Evolutionary conservation across 2,888 invertebrate genomes (phyloP), one percentile per base, ranked within the genome.

Genomic region (Cerastis rubricosa): DNA sequence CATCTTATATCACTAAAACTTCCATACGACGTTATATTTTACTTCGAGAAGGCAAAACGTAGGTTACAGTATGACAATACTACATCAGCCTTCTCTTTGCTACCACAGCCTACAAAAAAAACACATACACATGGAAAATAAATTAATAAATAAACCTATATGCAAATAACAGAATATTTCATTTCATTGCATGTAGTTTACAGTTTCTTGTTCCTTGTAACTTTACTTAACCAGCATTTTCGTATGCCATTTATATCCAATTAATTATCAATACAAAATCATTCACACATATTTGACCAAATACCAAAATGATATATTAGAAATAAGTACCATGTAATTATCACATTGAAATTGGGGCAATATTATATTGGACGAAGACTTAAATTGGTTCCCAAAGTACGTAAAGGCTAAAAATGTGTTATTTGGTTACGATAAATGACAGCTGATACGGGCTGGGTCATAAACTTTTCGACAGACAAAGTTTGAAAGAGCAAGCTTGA

Each of bases 81-180:
- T 61, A 87, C 77, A 81, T 79, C 82, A 86, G 85, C 86, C 86
- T 86, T 86, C 86, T 76, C 78, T 67, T 66, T 73, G 43, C 73
- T 69, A 85, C 86, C 86, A 87, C 87, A 87, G 87, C 86, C 87
- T 87, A 87, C 76, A 68, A 81, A 80, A 76, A 79, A 71, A 75
- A 74, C 79, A 65, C 71, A 81, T 74, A 76, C 71, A 84, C 65
- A 77, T 67, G 68, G 65, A 75, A 54, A 83, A 86, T 86, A 80
- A 83, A 86, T 85, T 69, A 85, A 59, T 76, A 74, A 67, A 70
- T 81, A 74, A 59, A 29, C 25, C n/a, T 80, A 74, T 66, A 69
- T 66, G 78, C 70, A 70, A 68, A 66, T 71, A 81, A 84, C 78
- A 71, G 35, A 70, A 57, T 59, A 64, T 75, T 68, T 65, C 11